These are phyloP conservation scores for Gymnoscopelus braueri DNA, from an alignment of 2,797 vertebrate genomes.

Conservation along the genomic window DNA sequence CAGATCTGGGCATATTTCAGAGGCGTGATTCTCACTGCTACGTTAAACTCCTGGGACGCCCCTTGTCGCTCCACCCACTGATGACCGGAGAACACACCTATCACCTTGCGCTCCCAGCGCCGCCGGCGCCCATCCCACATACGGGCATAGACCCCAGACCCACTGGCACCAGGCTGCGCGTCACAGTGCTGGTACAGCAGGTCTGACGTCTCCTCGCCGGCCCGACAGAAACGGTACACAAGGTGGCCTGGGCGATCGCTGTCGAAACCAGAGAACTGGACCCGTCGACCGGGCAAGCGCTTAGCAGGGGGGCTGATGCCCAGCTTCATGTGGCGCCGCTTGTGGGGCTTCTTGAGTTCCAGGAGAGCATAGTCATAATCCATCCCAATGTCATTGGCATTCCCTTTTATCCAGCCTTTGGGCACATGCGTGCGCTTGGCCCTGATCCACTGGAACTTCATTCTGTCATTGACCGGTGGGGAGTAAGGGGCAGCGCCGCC, in stretches of 20 bases:
- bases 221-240: conserved; percentile 95
- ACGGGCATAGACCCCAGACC: conserved; percentile 95
- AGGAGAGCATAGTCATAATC: conserved; percentile 98
- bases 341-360: conserved; percentile 95
- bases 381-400: conserved; percentile 96
- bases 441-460: conserved; percentile 98
- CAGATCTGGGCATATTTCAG: conserved; percentile 99
- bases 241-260: conserved; percentile 92
- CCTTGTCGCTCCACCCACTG: conserved; percentile 97
- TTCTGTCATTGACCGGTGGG: conserved; percentile 77
- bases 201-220: conserved; percentile 92
- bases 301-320: conserved; percentile 90
- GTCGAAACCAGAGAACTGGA: conserved; percentile 97
- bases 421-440: conserved; percentile 96
- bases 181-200: conserved; percentile 97
- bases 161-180: conserved; percentile 94
- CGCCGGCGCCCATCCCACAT: conserved; percentile 91
- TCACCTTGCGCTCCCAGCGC: conserved; percentile 96
- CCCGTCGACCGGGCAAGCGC: conserved; percentile 88
- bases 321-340: conserved; percentile 94
- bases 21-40: conserved; percentile 95
- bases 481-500: conserved; percentile 35
- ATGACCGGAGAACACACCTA: conserved; percentile 97
- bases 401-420: conserved; percentile 98
- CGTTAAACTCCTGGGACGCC: conserved; percentile 92